A percentile compares a stretch with the other conserved stretches of the same genome.
These are phyloP conservation scores for Zoroaster sp. DNA, from an alignment of 53 echinoderm and acorn worm species.

Conservation along the genomic window DNA sequence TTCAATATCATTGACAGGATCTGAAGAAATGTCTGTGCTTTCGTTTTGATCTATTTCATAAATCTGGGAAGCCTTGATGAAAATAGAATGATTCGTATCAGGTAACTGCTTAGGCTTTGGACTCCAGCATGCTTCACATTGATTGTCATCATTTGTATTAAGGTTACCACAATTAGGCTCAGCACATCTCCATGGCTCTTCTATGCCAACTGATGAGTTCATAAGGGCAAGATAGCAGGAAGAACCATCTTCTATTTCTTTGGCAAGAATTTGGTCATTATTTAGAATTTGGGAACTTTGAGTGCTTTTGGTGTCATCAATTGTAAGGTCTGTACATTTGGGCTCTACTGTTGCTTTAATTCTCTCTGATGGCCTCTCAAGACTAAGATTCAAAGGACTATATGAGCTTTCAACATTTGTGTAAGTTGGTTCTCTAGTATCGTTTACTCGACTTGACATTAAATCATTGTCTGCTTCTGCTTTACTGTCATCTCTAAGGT, in stretches of 20 bases:
- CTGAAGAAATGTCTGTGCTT: background rate
- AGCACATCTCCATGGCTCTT: conserved; percentile 60
- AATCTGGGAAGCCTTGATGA: background rate
- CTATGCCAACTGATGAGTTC: background rate
- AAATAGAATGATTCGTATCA: background rate
- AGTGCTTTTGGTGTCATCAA: background rate
- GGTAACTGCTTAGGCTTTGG: conserved; percentile 13
- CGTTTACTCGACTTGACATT: background rate
- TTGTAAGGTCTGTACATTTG: background rate
- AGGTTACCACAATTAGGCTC: conserved; percentile 31
- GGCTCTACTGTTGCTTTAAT: background rate
- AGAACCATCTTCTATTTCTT: background rate
- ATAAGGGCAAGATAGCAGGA: background rate
- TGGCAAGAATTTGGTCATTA: background rate
- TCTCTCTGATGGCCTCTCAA: background rate
- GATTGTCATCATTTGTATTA: conserved; percentile 1
- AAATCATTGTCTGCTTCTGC: background rate
- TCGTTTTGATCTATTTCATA: background rate
- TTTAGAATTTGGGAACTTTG: background rate
- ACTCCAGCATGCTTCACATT: conserved; percentile 66
- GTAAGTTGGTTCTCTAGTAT: background rate
- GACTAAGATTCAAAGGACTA: no score
- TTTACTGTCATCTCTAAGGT: no score
- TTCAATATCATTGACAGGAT: background rate
- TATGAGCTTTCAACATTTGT: background rate